These are phyloP conservation scores for Drosophila nr. perissopoda DNA, from an alignment of 2,888 invertebrate species.

Conservation along the genomic window DNA sequence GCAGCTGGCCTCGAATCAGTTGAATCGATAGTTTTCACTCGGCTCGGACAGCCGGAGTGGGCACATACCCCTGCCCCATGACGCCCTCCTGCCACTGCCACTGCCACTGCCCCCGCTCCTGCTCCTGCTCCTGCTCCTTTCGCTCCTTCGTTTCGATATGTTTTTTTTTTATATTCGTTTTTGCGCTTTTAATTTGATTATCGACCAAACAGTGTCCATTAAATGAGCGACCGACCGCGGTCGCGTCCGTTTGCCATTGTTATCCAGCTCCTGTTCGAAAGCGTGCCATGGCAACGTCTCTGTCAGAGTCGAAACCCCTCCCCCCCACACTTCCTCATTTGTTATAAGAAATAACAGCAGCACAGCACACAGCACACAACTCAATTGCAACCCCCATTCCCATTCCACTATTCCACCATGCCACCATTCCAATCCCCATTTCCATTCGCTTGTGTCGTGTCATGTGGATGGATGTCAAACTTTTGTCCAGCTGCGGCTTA, in stretches of 20 bases:
- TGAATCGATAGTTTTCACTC: slow-evolving; percentile 43
- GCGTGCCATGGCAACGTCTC: slow-evolving; percentile 61
- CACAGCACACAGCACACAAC: neutral
- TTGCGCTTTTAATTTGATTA: slow-evolving; percentile 80
- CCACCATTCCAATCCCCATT: slow-evolving; percentile 1
- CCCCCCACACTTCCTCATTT: slow-evolving; percentile 37
- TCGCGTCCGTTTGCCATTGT: slow-evolving; percentile 60
- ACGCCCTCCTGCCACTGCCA: slow-evolving; percentile 11
- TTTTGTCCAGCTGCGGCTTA: slow-evolving; percentile 79
- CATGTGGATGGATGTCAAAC: slow-evolving; percentile 78
- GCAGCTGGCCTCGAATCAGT: slow-evolving; percentile 58
- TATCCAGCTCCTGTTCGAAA: slow-evolving; percentile 55
- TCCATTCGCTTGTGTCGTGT: slow-evolving; percentile 54
- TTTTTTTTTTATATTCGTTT: neutral
- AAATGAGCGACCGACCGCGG: slow-evolving; percentile 72
- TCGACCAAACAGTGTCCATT: slow-evolving; percentile 84
- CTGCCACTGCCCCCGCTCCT: slow-evolving; percentile 29
- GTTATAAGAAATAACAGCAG: slow-evolving; percentile 77
- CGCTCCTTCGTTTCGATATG: neutral
- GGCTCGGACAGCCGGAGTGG: slow-evolving; percentile 7
- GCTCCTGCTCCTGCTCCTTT: slow-evolving; percentile 11
- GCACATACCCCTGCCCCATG: slow-evolving; percentile 1
- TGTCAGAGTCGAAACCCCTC: slow-evolving; percentile 10
- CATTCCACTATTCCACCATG: neutral
- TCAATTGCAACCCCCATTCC: slow-evolving; percentile 2